Evolutionary conservation across 2,797 vertebrate species (phyloP), one percentile per base, ranked within the genome.

Genomic region (Simalia tracyae): DNA sequence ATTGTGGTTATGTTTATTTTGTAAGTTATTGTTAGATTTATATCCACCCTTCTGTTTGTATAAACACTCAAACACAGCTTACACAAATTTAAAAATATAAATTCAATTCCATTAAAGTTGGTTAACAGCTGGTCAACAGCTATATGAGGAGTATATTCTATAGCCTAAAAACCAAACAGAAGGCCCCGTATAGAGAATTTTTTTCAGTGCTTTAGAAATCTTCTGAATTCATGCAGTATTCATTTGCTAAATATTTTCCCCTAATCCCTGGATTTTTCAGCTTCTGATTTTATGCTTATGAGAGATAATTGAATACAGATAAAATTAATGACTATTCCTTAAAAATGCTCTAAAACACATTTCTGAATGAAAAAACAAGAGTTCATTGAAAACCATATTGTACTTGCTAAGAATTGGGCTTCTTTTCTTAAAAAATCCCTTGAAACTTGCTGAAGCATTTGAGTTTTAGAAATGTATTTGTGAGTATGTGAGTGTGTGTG

Each of bases 381-480:
- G n/a, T 59, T 91, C 28, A 1, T 22, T 28, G 17, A n/a, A 24
- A 46, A 46, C 64, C 81, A 76, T 76, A 31, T 54, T 31, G 60
- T 90, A 66, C 36, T 60, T 59, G 68, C 87, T 56, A 31, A 84
- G 1, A 28, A 87, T 81, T 89, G 68, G 66, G 84, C 68, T 88
- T 87, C 19, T 4, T 42, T 57, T 0, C 0, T 66, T 87, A 60
- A 56, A 85, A 89, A 66, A 56, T 91, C 60, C 28, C 31, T 81
- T 86, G n/a, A 64, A 89, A 92, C 86, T 92, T 91, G 24, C 89
- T 31, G 57, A 9, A 57, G 89, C 28, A 64, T 1, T 86, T 89
- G 31, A 61, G 86, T 19, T 0, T 11, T 60, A 81, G 81, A 4
- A 64, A 6, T 0, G 4, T 60, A 14, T 64, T 19, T 31, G 2